Evolutionary conservation across 37 sponge, comb jelly and placozoan species (phyloP).

Genomic region (Spongilla lacustris): DNA sequence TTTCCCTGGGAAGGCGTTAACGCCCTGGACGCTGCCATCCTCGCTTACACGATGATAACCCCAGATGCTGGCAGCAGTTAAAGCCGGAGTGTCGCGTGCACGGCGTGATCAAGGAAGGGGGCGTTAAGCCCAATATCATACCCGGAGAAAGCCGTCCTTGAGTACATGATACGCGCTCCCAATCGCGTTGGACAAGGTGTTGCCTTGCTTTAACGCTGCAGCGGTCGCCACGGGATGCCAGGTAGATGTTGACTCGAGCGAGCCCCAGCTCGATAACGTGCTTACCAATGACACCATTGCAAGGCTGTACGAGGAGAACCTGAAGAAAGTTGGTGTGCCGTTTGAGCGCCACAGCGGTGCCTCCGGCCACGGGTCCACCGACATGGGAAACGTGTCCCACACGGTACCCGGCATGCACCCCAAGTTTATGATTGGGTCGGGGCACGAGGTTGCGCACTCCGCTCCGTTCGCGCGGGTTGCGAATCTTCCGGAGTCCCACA

Average conservation of each 20-base stretch:
- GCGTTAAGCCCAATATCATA: conserved; percentile 82
- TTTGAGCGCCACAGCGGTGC: not conserved
- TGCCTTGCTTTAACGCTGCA: conserved; percentile 66
- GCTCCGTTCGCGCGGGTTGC: conserved; percentile 62
- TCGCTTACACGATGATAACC: conserved; percentile 84
- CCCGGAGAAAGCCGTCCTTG: conserved; percentile 56
- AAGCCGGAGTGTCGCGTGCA: conserved; percentile 90
- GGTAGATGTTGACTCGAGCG: conserved; percentile 31
- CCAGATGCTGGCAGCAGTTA: conserved; percentile 91
- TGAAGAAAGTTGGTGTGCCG: not conserved
- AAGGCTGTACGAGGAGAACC: conserved; percentile 43
- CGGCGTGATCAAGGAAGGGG: conserved; percentile 84
- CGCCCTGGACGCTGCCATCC: conserved; percentile 93
- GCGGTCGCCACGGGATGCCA: conserved; percentile 82
- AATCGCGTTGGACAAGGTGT: conserved; percentile 58
- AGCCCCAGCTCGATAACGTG: conserved; percentile 47
- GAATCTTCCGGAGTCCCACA: conserved; percentile 62
- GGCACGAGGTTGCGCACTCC: conserved; percentile 60
- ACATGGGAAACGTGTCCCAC: conserved; percentile 86
- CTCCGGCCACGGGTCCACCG: conserved; percentile 52
- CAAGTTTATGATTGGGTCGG: conserved; percentile 55
- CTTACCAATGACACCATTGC: conserved; percentile 55
- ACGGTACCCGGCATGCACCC: conserved; percentile 88
- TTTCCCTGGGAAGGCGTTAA: conserved; percentile 90
- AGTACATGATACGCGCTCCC: conserved; percentile 70